Base-by-base conservation (phyloP, 2,797 vertebrate species). In the Pantherophis vulpinus region DNA sequence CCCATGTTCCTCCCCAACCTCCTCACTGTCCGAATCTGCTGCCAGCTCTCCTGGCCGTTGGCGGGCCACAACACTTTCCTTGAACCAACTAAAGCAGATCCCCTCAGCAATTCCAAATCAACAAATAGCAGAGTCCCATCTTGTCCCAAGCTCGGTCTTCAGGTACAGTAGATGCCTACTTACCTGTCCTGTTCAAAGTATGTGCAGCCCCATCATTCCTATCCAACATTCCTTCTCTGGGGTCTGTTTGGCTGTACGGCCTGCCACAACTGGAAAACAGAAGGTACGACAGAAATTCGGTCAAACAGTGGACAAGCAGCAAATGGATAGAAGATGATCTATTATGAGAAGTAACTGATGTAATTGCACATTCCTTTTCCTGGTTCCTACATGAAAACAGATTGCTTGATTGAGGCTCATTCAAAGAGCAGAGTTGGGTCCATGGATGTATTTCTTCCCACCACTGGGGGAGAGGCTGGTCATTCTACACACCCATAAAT, bases 181-280 rank as follows among this genome's bases (percentile, higher is more conserved):
- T 98, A 99, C 99, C 99, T 97, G 98, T 96, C 94, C 98, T 98
- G 96, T 97, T 98, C 94, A 97, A 97, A 83, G 98, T 97, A 95
- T 89, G 95, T 86, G 95, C 91, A 23, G 94, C 92, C 47, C 91
- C 51, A 29, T 98, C 97, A 87, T 96, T 98, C 96, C 98, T 98
- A 88, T 98, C 98, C 96, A 98, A 93, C 13, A 98, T 97, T 54
- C 98, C 98, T 27, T 98, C 98, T 1, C 96, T 97, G 58, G 98
- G 97, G 95, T 97, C 98, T 96, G 97, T 96, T 97, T 97, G 98
- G 96, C 98, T 98, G 97, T 98, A 99, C 0, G 98, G 98, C 95
- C 98, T 98, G 96, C 99, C 99, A 96, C 99, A 99, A 97, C 99
- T 99, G 97, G 42, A 96, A 97, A 94, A 97, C 14, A 97, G 42